A percentile compares a stretch with the other conserved stretches of the same genome.
Evolutionary conservation across 1,140 invertebrate genomes (phyloP).

Genomic region (Drosophila ficusphila): DNA sequence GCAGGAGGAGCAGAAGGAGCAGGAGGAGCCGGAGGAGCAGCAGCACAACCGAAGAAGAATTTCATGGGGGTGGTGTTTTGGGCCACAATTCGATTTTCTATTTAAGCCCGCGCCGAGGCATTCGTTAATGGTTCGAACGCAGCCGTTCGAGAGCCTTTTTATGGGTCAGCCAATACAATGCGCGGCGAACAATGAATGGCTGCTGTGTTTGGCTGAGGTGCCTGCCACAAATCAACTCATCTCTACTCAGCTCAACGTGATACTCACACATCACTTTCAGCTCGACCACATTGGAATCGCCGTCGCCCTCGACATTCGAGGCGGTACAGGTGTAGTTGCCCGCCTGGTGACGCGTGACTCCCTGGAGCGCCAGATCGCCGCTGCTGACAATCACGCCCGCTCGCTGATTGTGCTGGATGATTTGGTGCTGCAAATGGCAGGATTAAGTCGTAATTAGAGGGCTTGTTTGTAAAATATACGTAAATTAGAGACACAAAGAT

Average conservation of each 20-base stretch:
- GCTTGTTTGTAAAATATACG: neutral
- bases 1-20: slow-evolving; percentile 10
- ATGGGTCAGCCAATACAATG: slow-evolving; percentile 13
- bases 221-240: slow-evolving; percentile 23
- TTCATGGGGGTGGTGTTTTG: slow-evolving; percentile 8
- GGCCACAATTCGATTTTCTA: slow-evolving; percentile 48
- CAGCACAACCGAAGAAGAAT: neutral
- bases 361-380: slow-evolving; percentile 91
- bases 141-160: slow-evolving; percentile 6
- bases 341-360: slow-evolving; percentile 90
- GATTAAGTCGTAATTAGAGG: slow-evolving; percentile 1
- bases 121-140: slow-evolving; percentile 43
- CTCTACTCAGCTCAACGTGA: neutral
- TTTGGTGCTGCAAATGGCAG: slow-evolving; percentile 87
- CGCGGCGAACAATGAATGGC: neutral
- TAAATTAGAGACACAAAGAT: neutral
- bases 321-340: slow-evolving; percentile 95
- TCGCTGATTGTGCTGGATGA: slow-evolving; percentile 92
- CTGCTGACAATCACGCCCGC: slow-evolving; percentile 93
- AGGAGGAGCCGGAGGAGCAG: slow-evolving; percentile 2
- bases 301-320: slow-evolving; percentile 94
- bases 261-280: slow-evolving; percentile 96
- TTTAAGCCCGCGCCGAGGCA: slow-evolving; percentile 28
- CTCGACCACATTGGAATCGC: slow-evolving; percentile 91
- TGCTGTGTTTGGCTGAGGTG: neutral